Percentiles rank a stretch among this genome's conserved stretches.
phyloP scores from a whole-genome alignment of 2,797 vertebrate genomes.

The Alauda arvensis region DNA sequence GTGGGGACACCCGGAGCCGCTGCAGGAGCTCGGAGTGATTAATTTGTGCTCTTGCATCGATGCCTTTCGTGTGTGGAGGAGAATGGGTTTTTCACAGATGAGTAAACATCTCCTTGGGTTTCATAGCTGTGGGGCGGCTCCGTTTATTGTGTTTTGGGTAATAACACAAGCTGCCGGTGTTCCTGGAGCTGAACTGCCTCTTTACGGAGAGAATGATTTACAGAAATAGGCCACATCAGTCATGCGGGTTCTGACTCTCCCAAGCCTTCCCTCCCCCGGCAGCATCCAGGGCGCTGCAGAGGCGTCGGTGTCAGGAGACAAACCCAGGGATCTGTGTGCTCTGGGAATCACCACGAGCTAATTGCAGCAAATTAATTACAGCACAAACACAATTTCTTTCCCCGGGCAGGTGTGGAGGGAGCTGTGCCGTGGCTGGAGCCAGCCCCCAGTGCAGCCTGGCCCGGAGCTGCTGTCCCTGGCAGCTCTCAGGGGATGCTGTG shows the following conservation, averaged over 20 bases:
- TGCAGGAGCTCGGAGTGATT: not conserved
- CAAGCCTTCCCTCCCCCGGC: not conserved
- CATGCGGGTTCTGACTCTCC: not conserved
- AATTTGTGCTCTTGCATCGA: conserved; percentile 31
- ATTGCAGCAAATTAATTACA: conserved; percentile 38
- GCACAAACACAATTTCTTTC: not conserved
- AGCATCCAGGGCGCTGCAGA: not conserved
- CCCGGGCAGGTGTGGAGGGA: not conserved
- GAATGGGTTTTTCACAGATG: conserved; percentile 46
- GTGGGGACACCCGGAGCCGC: not conserved
- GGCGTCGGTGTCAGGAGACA: not conserved
- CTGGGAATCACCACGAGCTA: not conserved
- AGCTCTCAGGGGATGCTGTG: not conserved
- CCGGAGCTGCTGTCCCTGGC: not conserved
- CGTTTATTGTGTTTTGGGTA: conserved; percentile 34
- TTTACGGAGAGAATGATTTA: conserved; percentile 11
- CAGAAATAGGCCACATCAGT: not conserved
- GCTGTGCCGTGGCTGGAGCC: not conserved
- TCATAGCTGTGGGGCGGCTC: conserved; percentile 31
- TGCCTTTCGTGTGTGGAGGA: conserved; percentile 33
- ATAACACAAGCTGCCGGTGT: not conserved
- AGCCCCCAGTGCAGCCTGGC: not conserved
- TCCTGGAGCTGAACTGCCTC: conserved; percentile 25
- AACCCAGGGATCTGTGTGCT: not conserved
- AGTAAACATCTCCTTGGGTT: conserved; percentile 41